Evolutionary conservation across 2,888 invertebrate species (phyloP), one percentile per base, ranked within the genome.

Genomic region (Sisyra nigra): DNA sequence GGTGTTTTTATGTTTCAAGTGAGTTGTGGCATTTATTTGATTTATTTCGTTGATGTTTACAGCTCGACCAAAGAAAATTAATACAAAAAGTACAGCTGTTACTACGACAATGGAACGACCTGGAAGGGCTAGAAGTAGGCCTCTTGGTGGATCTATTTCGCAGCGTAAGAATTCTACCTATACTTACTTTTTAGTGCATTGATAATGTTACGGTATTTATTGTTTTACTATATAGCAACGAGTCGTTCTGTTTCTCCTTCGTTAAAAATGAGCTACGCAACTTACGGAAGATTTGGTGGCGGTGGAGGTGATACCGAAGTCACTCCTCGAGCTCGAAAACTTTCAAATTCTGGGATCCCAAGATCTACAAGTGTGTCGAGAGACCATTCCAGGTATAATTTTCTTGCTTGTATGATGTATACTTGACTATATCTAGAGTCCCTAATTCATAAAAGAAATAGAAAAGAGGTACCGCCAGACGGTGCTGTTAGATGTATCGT

Each of bases 191-290:
- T n/a, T n/a, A n/a, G n/a, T n/a, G n/a, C n/a, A n/a, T n/a, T n/a
- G n/a, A n/a, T n/a, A n/a, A n/a, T n/a, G n/a, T n/a, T n/a, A n/a
- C n/a, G n/a, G n/a, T n/a, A n/a, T n/a, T n/a, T n/a, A n/a, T n/a
- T n/a, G n/a, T n/a, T n/a, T n/a, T n/a, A n/a, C n/a, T n/a, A n/a
- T n/a, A 19, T 66, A 91, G 91, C 96, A 6, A 86, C 88, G 39
- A 93, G 93, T 52, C 72, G 96, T 33, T 92, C 92, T 3, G 88
- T 88, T 41, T 94, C 94, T 1, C 94, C 96, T 0, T 87, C 91
- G 44, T 87, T 92, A 1, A 77, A 89, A 48, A 63, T 82, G 49
- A 76, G 78, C 45, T 85, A 85, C 56, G 69, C 76, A 45, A 80
- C 77, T 15, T 76, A 76, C 52, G 68, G 72, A 43, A 63, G 72